phyloP scores from a whole-genome alignment of 2,797 vertebrate species.

The Garrulus glandarius region DNA sequence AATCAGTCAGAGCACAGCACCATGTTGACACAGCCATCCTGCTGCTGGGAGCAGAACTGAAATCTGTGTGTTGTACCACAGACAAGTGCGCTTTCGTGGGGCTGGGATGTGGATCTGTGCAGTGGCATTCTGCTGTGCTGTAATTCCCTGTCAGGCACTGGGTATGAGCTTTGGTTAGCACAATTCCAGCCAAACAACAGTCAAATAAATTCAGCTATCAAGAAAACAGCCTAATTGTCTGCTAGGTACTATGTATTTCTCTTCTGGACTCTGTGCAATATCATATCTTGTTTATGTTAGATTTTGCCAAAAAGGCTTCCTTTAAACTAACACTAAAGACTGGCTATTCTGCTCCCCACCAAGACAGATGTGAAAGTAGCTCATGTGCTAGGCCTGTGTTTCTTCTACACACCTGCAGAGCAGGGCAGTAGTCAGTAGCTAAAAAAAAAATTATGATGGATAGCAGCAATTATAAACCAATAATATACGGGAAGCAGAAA shows the following conservation, averaged over 20 bases:
- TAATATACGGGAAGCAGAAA: conserved; percentile 70
- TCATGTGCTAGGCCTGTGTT: conserved; percentile 27
- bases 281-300: neutral
- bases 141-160: neutral
- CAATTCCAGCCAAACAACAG: neutral
- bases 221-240: neutral
- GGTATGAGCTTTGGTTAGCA: neutral
- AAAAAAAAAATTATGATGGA: conserved; percentile 67
- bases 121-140: neutral
- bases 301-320: neutral
- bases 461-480: conserved; percentile 73
- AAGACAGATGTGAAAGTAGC: neutral
- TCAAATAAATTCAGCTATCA: neutral
- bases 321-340: neutral
- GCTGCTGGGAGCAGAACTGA: neutral
- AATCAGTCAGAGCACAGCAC: neutral
- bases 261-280: neutral
- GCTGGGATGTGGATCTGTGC: neutral
- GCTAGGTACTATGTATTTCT: neutral
- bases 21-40: neutral
- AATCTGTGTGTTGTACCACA: neutral
- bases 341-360: neutral
- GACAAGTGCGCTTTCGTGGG: fast-evolving
- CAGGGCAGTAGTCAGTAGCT: conserved; percentile 56
- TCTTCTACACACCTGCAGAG: conserved; percentile 68